Conservation (phyloP, 2,797 vertebrate species). For the Eleutherodactylus coqui region DNA sequence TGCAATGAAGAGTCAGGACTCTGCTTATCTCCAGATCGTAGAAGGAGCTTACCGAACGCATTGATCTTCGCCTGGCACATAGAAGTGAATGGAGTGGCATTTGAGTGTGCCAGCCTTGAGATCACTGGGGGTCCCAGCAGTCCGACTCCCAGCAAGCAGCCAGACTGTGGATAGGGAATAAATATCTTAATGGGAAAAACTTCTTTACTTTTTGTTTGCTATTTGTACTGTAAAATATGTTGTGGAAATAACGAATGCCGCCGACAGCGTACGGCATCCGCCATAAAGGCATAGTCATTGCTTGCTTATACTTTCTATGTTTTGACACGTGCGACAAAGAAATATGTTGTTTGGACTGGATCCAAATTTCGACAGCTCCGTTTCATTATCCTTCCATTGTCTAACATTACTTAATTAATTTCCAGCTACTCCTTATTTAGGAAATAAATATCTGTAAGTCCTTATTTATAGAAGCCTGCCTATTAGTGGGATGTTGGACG, state of each 20-base stretch:
- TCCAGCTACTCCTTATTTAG: constrained; percentile 30
- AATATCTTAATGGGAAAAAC: too few relatives aligned
- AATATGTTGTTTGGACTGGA: background rate
- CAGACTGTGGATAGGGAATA: too few relatives aligned
- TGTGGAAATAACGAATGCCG: background rate
- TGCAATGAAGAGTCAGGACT: too few relatives aligned
- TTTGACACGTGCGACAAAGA: background rate
- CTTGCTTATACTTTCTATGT: background rate
- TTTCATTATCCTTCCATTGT: constrained; percentile 34
- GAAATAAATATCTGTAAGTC: constrained; percentile 23
- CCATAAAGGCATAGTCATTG: background rate
- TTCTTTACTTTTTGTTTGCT: too few relatives aligned
- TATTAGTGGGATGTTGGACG: constrained; percentile 15
- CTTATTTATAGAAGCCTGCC: constrained; percentile 11
- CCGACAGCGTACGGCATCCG: background rate
- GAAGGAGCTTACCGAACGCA: too few relatives aligned
- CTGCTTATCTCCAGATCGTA: too few relatives aligned
- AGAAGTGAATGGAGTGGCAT: too few relatives aligned
- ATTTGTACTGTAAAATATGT: background rate
- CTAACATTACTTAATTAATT: constrained; percentile 17
- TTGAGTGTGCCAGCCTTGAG: too few relatives aligned
- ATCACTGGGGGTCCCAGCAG: too few relatives aligned
- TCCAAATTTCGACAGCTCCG: background rate
- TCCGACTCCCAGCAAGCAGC: too few relatives aligned
- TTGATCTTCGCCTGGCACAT: too few relatives aligned